A percentile compares a stretch with the other conserved stretches of the same genome.
Evolutionary conservation across 2,888 invertebrate species (phyloP).

Genomic region (Agrilus mali): DNA sequence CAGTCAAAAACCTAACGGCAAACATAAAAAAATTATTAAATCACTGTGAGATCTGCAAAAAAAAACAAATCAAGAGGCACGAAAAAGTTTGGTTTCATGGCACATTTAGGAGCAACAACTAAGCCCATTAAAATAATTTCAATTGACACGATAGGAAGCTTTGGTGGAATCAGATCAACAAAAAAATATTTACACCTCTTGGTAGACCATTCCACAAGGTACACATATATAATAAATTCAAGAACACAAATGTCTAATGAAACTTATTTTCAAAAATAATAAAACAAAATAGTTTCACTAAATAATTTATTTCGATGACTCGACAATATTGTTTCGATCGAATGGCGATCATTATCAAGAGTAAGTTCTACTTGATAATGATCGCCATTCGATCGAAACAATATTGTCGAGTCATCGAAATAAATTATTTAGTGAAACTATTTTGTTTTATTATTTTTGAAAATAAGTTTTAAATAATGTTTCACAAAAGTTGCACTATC

Average conservation of each 20-base stretch:
- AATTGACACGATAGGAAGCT: conserved; percentile 21
- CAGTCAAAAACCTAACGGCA: conserved; percentile 2
- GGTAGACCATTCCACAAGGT: conserved; percentile 19
- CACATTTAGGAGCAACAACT: conserved; percentile 19
- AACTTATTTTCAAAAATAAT: no score
- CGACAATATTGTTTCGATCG: no score
- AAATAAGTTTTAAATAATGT: no score
- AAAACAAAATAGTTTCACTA: conserved; percentile 5
- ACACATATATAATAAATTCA: conserved; percentile 17
- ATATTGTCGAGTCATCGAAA: no score
- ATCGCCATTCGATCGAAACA: no score
- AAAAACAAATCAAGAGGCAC: conserved; percentile 20
- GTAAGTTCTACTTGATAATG: no score
- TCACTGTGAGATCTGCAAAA: conserved; percentile 2
- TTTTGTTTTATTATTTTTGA: no score
- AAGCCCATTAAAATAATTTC: conserved; percentile 20
- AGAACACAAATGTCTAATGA: no score
- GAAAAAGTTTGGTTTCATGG: conserved; percentile 13
- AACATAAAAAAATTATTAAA: conserved; percentile 5
- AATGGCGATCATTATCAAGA: no score
- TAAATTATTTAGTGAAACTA: no score
- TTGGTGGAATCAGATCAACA: conserved; percentile 15
- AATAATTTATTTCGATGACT: no score
- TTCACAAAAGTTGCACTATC: no score
- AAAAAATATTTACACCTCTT: conserved; percentile 21